These are phyloP conservation scores for Ramphastos sulfuratus DNA, from an alignment of 2,113 vertebrate species.

Conservation along the genomic window DNA sequence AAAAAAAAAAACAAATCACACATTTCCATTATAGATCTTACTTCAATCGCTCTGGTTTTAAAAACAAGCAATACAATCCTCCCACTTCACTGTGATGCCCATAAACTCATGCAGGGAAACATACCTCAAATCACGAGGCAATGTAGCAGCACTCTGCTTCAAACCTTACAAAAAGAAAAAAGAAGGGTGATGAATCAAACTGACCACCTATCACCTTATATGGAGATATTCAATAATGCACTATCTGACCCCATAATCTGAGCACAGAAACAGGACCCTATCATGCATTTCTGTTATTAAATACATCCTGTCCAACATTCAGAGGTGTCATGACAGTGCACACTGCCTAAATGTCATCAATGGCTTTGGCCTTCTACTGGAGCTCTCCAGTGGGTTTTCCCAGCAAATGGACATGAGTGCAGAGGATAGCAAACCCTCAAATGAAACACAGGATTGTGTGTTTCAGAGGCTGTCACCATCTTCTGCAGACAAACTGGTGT, in stretches of 20 bases:
- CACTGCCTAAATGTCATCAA: neutral
- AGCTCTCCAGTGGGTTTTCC: neutral
- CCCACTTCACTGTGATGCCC: too few species aligned
- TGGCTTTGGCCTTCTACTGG: neutral
- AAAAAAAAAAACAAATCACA: neutral
- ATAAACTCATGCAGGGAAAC: neutral
- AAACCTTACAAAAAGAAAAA: neutral
- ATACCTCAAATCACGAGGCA: neutral
- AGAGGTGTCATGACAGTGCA: neutral
- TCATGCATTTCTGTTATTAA: neutral
- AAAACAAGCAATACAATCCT: neutral
- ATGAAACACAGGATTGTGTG: neutral
- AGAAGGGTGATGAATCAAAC: neutral
- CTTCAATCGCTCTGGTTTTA: neutral
- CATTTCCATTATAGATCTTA: neutral
- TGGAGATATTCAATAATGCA: neutral
- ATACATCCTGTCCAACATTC: neutral
- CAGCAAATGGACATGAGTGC: fast-evolving
- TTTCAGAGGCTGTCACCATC: neutral
- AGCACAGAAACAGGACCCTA: neutral
- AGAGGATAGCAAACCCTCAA: fast-evolving
- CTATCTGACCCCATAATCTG: neutral
- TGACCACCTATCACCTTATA: neutral
- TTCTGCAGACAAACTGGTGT: neutral
- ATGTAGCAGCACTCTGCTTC: neutral